These are phyloP conservation scores for Onychomys arenicola DNA, from an alignment of 2,797 vertebrate species.

Conservation along the genomic window DNA sequence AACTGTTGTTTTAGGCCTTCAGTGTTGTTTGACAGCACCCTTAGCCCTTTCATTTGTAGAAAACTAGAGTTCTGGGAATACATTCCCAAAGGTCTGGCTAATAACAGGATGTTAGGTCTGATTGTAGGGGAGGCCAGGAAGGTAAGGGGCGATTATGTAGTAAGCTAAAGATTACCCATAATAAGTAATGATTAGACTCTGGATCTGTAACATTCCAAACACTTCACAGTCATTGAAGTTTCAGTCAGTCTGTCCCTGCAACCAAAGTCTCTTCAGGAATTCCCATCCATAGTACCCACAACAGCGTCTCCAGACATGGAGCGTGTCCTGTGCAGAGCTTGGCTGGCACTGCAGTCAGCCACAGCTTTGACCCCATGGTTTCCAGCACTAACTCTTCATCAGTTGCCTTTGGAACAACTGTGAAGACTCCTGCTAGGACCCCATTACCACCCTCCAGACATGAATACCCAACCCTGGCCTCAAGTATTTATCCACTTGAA, in stretches of 20 bases:
- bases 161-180: neutral
- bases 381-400: rapidly evolving
- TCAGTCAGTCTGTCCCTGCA: neutral
- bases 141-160: neutral
- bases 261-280: neutral
- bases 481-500: neutral
- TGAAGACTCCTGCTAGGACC: rapidly evolving
- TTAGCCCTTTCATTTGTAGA: neutral
- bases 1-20: neutral
- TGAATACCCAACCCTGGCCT: neutral
- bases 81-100: neutral
- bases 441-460: neutral
- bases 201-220: neutral
- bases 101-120: neutral
- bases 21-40: neutral
- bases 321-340: rapidly evolving
- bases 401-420: neutral
- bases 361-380: neutral
- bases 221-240: neutral
- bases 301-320: neutral
- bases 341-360: neutral
- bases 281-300: neutral
- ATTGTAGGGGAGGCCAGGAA: neutral
- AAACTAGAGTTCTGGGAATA: neutral
- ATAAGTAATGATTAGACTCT: neutral